phyloP scores from a whole-genome alignment of 2,888 invertebrate species.

The Eupithecia centaureata region DNA sequence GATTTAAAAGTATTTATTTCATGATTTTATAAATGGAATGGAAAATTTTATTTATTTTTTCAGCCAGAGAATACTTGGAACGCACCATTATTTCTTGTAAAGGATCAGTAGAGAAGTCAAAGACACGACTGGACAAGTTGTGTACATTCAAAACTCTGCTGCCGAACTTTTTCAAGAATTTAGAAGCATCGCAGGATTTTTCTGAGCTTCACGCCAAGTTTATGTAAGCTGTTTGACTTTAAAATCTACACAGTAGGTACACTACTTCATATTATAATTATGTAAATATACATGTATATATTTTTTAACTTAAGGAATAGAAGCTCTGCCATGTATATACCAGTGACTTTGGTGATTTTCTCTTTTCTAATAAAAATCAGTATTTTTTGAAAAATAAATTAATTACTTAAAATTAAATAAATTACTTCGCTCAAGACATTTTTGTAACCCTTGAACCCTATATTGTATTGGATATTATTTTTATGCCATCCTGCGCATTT shows the following conservation, averaged over 20 bases:
- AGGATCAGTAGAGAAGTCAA: conserved; percentile 63
- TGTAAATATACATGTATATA: too few species aligned
- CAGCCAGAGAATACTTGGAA: conserved; percentile 63
- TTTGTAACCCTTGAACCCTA: too few species aligned
- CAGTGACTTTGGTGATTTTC: too few species aligned
- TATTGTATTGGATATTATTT: too few species aligned
- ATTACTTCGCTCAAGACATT: too few species aligned
- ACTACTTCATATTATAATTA: too few species aligned
- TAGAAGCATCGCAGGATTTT: conserved; percentile 49
- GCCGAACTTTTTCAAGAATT: conserved; percentile 55
- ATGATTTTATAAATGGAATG: neutral
- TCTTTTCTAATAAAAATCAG: too few species aligned
- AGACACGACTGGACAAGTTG: conserved; percentile 58
- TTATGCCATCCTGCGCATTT: too few species aligned
- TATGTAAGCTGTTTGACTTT: conserved; percentile 50
- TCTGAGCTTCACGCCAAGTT: conserved; percentile 37
- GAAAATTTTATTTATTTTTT: conserved; percentile 10
- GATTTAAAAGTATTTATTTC: too few species aligned
- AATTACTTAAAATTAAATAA: too few species aligned
- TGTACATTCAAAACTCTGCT: conserved; percentile 61
- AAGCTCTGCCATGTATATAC: too few species aligned
- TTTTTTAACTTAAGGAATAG: neutral
- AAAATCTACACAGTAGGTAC: neutral
- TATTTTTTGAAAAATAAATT: too few species aligned
- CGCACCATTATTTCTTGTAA: conserved; percentile 54